Percentiles rank a stretch among this genome's conserved stretches.
phyloP scores from a whole-genome alignment of 2,797 vertebrate genomes.

The Sebastiscus tertius region DNA sequence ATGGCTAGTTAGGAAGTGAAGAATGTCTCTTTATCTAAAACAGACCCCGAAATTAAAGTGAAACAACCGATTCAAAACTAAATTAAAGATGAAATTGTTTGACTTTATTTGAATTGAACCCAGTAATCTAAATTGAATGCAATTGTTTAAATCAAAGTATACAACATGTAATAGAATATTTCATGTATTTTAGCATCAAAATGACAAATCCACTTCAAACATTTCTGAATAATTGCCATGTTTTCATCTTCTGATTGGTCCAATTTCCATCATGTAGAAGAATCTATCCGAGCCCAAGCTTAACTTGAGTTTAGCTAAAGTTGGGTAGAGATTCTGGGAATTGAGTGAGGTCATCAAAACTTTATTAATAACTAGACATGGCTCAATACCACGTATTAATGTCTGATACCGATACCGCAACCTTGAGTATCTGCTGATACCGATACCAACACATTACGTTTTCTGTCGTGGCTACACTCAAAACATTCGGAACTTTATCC shows the following conservation, averaged over 20 bases:
- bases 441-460: no score
- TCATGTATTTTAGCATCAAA: not conserved
- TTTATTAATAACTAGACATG: not conserved
- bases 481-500: no score
- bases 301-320: not conserved
- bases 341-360: not conserved
- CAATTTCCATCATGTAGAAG: not conserved
- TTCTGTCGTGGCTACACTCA: no score
- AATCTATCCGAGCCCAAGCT: not conserved
- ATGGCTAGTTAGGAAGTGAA: not conserved
- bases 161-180: not conserved
- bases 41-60: not conserved
- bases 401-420: no score
- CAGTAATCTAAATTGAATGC: not conserved
- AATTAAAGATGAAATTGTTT: not conserved
- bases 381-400: no score
- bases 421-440: no score
- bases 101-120: not conserved
- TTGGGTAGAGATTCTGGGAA: not conserved
- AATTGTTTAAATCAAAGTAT: not conserved
- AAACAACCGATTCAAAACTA: not conserved
- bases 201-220: not conserved
- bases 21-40: not conserved
- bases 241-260: not conserved
- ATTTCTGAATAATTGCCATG: not conserved